Evolutionary conservation across 2,113 vertebrate species (phyloP), one percentile per base, ranked within the genome.

Genomic region (Grantiella picta): DNA sequence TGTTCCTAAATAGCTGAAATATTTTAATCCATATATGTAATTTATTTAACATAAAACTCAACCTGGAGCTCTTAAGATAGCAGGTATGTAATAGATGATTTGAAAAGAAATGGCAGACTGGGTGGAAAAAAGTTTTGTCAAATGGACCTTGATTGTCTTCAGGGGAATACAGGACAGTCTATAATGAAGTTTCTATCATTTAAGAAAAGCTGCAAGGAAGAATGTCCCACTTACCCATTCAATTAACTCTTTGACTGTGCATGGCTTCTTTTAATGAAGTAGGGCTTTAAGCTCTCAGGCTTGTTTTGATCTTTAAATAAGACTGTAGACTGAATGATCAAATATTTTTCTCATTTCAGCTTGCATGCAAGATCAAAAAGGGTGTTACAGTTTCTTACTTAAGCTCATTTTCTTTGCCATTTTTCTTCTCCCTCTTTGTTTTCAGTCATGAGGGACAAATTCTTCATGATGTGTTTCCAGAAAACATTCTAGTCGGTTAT

Each of bases 221-320:
- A 76, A n/a, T 59, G 10, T 82, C 49, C 50, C 38, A 31, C 16
- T 94, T 89, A 40, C 4, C 54, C 54, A 47, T 64, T 92, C 42
- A 81, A 0, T 91, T 95, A 92, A 87, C 66, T 87, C 44, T 90
- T 84, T 83, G 70, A 85, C 68, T 84, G 52, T 56, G 57, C 53
- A 20, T 82, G 27, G 59, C 53, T 86, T 47, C 69, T 66, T 92
- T 76, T 94, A 94, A 93, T 44, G 68, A 96, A 90, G 33, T 42
- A 59, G 73, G 64, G 61, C 59, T 85, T 70, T 82, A 93, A 92
- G 82, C 79, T 80, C 60, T 80, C 20, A 49, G 44, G 24, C 68
- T 85, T 82, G 49, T 88, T 95, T 96, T 96, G 83, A 85, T 96
- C 86, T 92, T 94, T 54, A 81, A 95, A 76, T 77, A 66, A 90